phyloP scores from a whole-genome alignment of 2,797 vertebrate species.

The Percopsis omiscomaycus region DNA sequence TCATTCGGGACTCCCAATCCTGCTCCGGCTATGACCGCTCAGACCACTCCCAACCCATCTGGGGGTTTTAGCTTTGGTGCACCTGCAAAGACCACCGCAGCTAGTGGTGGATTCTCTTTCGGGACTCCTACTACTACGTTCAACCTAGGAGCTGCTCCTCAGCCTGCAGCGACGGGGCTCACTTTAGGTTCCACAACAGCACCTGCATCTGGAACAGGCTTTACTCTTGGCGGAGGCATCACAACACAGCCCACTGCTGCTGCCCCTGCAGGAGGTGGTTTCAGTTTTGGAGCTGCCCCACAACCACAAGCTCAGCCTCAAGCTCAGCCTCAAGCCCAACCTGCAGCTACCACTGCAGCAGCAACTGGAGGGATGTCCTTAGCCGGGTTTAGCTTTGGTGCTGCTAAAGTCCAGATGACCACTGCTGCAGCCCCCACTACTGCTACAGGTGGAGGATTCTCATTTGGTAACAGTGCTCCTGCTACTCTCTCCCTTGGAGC shows the following conservation, averaged over 20 bases:
- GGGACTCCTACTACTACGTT: slow-evolving; percentile 75
- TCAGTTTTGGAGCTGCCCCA: slow-evolving; percentile 61
- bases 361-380: slow-evolving; percentile 47
- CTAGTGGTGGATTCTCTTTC: slow-evolving; percentile 74
- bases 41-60: slow-evolving; percentile 24
- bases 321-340: slow-evolving; percentile 44
- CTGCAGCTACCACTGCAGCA: not conserved
- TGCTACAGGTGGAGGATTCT: slow-evolving; percentile 67
- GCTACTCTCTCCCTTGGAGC: slow-evolving; percentile 68
- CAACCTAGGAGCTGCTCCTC: slow-evolving; percentile 66
- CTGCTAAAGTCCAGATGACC: slow-evolving; percentile 69
- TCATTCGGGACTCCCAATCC: slow-evolving; percentile 51
- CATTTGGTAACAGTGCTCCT: slow-evolving; percentile 56
- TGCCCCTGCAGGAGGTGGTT: slow-evolving; percentile 67
- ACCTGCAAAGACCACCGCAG: slow-evolving; percentile 52
- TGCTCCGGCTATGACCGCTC: slow-evolving; percentile 1
- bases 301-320: slow-evolving; percentile 39
- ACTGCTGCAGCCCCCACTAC: slow-evolving; percentile 47
- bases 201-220: slow-evolving; percentile 63
- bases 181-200: slow-evolving; percentile 69
- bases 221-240: slow-evolving; percentile 60
- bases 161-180: slow-evolving; percentile 59
- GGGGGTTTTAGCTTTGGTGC: slow-evolving; percentile 61
- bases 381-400: slow-evolving; percentile 71
- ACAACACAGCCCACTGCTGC: slow-evolving; percentile 57